Evolutionary conservation across 2,797 vertebrate species (phyloP).

Genomic region (Microctenopoma stevenorrisi): DNA sequence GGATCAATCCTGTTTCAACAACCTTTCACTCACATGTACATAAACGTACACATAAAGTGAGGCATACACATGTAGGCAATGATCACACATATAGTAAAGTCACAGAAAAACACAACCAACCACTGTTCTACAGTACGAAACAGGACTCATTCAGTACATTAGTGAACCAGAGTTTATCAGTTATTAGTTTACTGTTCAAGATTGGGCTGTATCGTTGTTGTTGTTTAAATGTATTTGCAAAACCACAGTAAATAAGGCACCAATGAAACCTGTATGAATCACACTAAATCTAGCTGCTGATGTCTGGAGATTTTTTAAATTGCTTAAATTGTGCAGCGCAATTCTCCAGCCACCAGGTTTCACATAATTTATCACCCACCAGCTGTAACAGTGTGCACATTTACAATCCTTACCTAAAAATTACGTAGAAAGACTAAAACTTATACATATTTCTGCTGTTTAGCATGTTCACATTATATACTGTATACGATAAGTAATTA

Average conservation of each 20-base stretch:
- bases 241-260: conserved; percentile 1
- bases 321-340: background rate
- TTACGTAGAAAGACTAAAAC: background rate
- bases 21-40: conserved; percentile 23
- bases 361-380: conserved; percentile 1
- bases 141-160: conserved; percentile 8
- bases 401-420: background rate
- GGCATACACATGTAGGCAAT: conserved; percentile 13
- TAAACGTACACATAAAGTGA: conserved; percentile 17
- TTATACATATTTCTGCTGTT: background rate
- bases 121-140: conserved; percentile 9
- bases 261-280: conserved; percentile 7
- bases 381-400: conserved; percentile 5
- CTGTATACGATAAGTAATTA: background rate
- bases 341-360: conserved; percentile 7
- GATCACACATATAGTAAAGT: conserved; percentile 15
- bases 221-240: conserved; percentile 34
- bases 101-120: conserved; percentile 28
- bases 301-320: conserved; percentile 10
- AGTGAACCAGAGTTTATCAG: conserved; percentile 26
- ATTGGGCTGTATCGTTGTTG: conserved; percentile 34
- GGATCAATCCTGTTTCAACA: conserved; percentile 46
- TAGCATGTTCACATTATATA: background rate
- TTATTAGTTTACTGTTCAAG: conserved; percentile 14
- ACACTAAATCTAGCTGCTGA: conserved; percentile 1